Base-by-base conservation (phyloP, 1,140 invertebrate species). In the Drosophila serrata region DNA sequence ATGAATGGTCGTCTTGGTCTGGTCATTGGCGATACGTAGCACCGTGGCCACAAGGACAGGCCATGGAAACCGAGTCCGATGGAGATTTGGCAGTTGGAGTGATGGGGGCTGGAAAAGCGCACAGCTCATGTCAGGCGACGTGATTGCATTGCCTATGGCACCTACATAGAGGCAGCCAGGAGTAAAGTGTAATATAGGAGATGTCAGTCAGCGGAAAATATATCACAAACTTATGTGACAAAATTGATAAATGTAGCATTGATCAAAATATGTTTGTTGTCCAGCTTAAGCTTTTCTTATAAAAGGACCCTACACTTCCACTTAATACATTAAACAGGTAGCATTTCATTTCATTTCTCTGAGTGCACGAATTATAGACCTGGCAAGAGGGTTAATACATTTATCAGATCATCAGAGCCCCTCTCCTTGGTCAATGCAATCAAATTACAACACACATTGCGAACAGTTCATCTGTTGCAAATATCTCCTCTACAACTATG, bases 391-490 rank as follows among this genome's bases (percentile, higher is more conserved):
- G 13, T 51, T 56, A 67, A 80, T 45, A 56, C 68, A 75, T 69
- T 78, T 75, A 75, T 24, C 55, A 65, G 46, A 58, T 49, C 53
- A 57, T 42, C 15, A 12, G 7, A n/a, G 33, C 4, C 27, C 4
- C 24, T 12, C 8, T 24, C 45, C 15, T 29, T 11, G 5, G 19
- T n/a, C 51, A 11, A n/a, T 35, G 17, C 74, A 81, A 81, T 88
- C 65, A 81, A 75, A 84, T 85, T 90, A 81, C 62, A 72, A 45
- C 24, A 53, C n/a, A n/a, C 64, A 84, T 81, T 81, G 75, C 65
- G 62, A 81, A 73, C 51, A 70, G 76, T 65, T 82, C 70, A 79
- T 74, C 68, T 80, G 79, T 84, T 80, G 68, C 72, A 79, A 86
- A 78, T 69, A 62, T 60, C 42, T 63, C n/a, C 12, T 6, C 22